phyloP scores from a whole-genome alignment of 1,140 invertebrate genomes.

The Microplitis demolitor region DNA sequence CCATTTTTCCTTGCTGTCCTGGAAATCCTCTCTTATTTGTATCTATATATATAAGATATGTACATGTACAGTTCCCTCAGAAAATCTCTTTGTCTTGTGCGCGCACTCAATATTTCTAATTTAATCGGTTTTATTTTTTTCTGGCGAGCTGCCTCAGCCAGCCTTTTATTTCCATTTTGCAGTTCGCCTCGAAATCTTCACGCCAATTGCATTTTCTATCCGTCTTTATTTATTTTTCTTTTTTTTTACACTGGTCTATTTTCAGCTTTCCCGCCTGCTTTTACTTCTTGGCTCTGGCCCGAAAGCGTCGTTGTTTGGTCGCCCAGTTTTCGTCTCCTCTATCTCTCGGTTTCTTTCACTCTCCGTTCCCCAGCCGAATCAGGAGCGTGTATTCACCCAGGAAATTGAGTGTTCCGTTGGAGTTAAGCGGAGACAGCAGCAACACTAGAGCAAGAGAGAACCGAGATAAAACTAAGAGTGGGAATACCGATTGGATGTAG shows the following conservation, averaged over 20 bases:
- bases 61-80: too few species aligned
- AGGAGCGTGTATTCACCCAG: slow-evolving; percentile 37
- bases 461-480: neutral
- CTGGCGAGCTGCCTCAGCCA: neutral
- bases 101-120: neutral
- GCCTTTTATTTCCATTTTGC: neutral
- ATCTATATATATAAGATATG: too few species aligned
- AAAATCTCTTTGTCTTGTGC: neutral
- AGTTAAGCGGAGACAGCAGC: slow-evolving; percentile 30
- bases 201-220: slow-evolving; percentile 16
- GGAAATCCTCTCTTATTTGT: too few species aligned
- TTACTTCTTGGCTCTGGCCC: slow-evolving; percentile 26
- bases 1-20: too few species aligned
- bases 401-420: slow-evolving; percentile 38
- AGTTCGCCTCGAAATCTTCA: neutral
- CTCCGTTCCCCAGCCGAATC: slow-evolving; percentile 32
- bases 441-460: neutral
- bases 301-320: neutral
- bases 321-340: neutral
- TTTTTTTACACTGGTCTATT: neutral
- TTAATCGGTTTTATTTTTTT: neutral
- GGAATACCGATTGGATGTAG: neutral
- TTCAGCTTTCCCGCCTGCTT: slow-evolving; percentile 19
- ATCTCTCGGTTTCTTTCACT: too few species aligned
- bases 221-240: slow-evolving; percentile 24